Conservation (phyloP, 2,888 invertebrate species). For the Hyles lineata region DNA sequence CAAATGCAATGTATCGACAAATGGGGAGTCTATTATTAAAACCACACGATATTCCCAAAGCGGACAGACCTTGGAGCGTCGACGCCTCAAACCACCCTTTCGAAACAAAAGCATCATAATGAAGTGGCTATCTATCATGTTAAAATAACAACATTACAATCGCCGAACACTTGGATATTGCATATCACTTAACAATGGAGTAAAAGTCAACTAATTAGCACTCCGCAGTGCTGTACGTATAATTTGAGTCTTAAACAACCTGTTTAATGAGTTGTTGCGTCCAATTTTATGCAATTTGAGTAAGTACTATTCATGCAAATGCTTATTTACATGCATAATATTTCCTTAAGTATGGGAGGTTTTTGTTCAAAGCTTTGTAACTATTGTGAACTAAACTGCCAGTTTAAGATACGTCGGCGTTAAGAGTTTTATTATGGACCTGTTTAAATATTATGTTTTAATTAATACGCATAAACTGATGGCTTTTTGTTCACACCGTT, state of each 20-base stretch:
- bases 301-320: constrained; percentile 44
- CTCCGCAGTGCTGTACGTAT: constrained; percentile 46
- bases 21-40: neutral
- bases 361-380: neutral
- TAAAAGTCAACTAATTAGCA: constrained; percentile 51
- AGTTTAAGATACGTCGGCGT: too few species aligned
- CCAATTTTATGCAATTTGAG: constrained; percentile 54
- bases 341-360: constrained; percentile 32
- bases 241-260: constrained; percentile 52
- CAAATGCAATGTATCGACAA: neutral
- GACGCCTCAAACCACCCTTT: neutral
- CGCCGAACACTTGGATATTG: constrained; percentile 40
- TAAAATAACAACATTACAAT: constrained; percentile 39
- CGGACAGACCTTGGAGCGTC: too few species aligned
- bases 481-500: too few species aligned
- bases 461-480: too few species aligned
- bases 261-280: constrained; percentile 51
- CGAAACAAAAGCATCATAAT: neutral
- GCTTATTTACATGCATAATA: constrained; percentile 44
- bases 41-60: neutral
- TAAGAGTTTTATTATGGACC: too few species aligned
- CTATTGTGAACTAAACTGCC: too few species aligned
- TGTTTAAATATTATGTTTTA: too few species aligned
- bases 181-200: constrained; percentile 49
- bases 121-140: neutral